Conservation (phyloP, 2,888 invertebrate species). For the Eupithecia vulgata region DNA sequence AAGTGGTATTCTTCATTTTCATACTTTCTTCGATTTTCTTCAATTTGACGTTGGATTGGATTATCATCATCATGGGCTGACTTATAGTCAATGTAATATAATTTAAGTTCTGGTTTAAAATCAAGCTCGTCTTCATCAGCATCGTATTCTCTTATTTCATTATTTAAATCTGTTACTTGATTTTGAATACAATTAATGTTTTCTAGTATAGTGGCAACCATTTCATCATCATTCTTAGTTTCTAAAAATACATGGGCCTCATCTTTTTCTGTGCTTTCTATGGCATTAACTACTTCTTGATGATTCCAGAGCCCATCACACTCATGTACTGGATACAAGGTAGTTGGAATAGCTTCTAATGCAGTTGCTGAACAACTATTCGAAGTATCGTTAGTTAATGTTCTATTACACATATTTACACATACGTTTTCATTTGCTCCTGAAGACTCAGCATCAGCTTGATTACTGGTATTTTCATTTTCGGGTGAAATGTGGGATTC, state of each 20-base stretch:
- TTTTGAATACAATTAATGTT: neutral
- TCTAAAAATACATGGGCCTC: neutral
- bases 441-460: neutral
- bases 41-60: conserved; percentile 5
- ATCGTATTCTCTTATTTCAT: neutral
- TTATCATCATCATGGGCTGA: conserved; percentile 12
- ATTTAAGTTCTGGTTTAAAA: neutral
- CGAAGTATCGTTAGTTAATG: neutral
- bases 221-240: neutral
- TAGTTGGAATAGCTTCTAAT: neutral
- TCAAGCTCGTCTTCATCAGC: conserved; percentile 3
- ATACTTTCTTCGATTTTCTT: neutral
- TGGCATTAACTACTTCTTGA: neutral
- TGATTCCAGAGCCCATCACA: neutral
- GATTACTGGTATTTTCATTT: neutral
- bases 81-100: neutral
- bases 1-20: conserved; percentile 21
- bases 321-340: neutral
- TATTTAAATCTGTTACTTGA: neutral
- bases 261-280: neutral
- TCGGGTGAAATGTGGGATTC: neutral
- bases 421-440: neutral
- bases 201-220: neutral
- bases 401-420: neutral
- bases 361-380: neutral